These are phyloP conservation scores for Lanius collurio DNA, from an alignment of 2,113 vertebrate species.

Conservation along the genomic window DNA sequence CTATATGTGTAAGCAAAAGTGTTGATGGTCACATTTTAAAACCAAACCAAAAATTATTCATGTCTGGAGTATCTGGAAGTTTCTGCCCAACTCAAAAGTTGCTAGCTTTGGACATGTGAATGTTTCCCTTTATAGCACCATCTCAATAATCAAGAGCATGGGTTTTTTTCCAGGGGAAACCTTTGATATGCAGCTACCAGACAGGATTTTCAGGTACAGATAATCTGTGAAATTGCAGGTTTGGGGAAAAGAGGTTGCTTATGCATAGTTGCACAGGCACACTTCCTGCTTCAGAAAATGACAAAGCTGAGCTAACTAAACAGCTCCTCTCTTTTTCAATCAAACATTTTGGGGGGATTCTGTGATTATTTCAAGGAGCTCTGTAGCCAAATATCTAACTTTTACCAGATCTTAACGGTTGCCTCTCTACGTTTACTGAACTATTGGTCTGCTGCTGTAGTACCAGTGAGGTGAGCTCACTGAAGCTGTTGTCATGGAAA, in stretches of 20 bases:
- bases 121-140: neutral
- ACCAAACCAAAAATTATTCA: neutral
- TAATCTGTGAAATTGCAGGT: neutral
- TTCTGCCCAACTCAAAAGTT: neutral
- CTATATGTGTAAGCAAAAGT: neutral
- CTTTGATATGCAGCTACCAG: conserved; percentile 17
- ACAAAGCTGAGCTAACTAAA: neutral
- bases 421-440: neutral
- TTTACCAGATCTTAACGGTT: neutral
- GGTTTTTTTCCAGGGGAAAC: neutral
- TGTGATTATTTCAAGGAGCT: neutral
- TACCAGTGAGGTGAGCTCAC: neutral
- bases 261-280: neutral
- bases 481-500: neutral
- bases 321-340: neutral
- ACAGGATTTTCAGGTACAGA: conserved; percentile 43
- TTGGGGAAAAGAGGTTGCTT: neutral
- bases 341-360: neutral
- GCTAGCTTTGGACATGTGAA: neutral
- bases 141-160: neutral
- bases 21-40: neutral
- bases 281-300: neutral
- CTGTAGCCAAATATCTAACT: neutral
- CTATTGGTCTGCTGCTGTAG: neutral
- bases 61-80: neutral